Percentiles rank a stretch among this genome's conserved stretches.
Conservation (phyloP, 2,113 vertebrate species). For the Athene cunicularia region DNA sequence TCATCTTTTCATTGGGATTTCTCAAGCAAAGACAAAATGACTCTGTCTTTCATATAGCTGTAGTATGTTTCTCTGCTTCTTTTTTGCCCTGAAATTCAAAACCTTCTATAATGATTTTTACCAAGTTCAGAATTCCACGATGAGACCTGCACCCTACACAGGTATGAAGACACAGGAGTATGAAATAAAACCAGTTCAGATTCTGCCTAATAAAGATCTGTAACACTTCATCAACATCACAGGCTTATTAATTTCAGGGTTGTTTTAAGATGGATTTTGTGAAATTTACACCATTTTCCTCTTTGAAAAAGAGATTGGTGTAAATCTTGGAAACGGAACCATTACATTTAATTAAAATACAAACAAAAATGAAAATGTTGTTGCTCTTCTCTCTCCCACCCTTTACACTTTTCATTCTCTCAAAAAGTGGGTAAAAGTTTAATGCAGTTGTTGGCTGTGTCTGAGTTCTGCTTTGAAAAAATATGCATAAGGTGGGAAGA, state of each 20-base stretch:
- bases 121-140: not conserved
- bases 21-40: not conserved
- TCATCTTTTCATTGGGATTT: not conserved
- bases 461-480: not conserved
- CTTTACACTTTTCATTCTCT: not conserved
- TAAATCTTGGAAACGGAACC: not conserved
- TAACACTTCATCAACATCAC: slow-evolving; percentile 24
- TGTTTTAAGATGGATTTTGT: slow-evolving; percentile 4
- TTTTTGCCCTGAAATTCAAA: slow-evolving; percentile 10
- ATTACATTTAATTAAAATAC: not conserved
- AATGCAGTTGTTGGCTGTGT: not conserved
- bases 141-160: not conserved
- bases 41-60: not conserved
- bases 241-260: slow-evolving; percentile 34
- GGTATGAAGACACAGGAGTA: not conserved
- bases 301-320: not conserved
- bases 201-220: not conserved
- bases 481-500: not conserved
- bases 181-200: not conserved
- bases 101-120: not conserved
- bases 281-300: not conserved
- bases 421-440: not conserved
- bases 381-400: not conserved
- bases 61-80: not conserved
- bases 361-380: not conserved